Evolutionary conservation across 2,113 vertebrate genomes (phyloP), one percentile per base, ranked within the genome.

Genomic region (Ginglymostoma cirratum): DNA sequence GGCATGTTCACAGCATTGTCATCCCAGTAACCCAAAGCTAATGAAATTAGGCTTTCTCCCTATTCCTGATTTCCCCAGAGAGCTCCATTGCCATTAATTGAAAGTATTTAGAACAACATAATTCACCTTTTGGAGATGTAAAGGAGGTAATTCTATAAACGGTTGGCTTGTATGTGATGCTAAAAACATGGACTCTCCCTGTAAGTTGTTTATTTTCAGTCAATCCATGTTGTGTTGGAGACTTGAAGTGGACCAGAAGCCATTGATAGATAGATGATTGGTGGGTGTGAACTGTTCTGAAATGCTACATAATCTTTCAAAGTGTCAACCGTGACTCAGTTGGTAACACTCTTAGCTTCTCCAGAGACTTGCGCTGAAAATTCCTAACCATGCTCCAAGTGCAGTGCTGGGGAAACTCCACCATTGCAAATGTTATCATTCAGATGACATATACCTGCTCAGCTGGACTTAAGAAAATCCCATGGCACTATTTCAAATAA

Each of bases 61-160:
- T 38, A 27, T 24, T 72, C 93, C 66, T 72, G 93, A 72, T 72
- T 95, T 95, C 67, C 67, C 93, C 67, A 72, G 93, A 52, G 67
- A 48, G n/a, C 23, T 48, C 30, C 15, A 42, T 5, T 95, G 21
- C 19, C 42, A 42, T 72, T 95, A 70, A 95, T 72, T 72, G 67
- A 52, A 61, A 12, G 27, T 55, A 61, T 55, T 24, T 89, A 14
- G 48, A 15, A 61, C 86, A 30, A 89, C 69, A 95, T 95, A 48
- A 72, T 48, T 95, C 93, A 72, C 4, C 38, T 70, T 95, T 17
- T 21, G 10, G 67, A 48, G 67, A 48, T 48, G 21, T 24, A 24
- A 95, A 72, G 92, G 38, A 48, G 48, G 42, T 72, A 27, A 95
- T 24, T 72, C 67, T 70, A 45, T 94, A 27, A 94, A 94, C 17